A percentile compares a stretch with the other conserved stretches of the same genome.
Evolutionary conservation across 1,140 invertebrate species (phyloP).

Genomic region (Drosophila subpulchrella): DNA sequence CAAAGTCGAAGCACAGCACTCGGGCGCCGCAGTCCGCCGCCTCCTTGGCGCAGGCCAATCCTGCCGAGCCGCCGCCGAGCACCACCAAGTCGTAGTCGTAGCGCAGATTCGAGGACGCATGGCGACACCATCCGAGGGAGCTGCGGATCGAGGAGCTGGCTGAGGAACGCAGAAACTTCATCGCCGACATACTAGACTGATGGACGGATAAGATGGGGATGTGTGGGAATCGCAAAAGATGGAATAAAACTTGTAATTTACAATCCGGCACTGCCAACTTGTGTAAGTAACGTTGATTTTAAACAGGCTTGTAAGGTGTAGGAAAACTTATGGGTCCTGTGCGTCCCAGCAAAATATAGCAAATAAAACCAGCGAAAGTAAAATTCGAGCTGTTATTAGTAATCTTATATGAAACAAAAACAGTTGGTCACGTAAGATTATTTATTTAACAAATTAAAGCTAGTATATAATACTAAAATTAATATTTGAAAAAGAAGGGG

Average conservation of each 20-base stretch:
- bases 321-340: too few species aligned
- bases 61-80: slow-evolving; percentile 97
- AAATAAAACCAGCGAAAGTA: too few species aligned
- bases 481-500: too few species aligned
- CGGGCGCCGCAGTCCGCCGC: slow-evolving; percentile 92
- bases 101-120: slow-evolving; percentile 67
- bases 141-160: background rate
- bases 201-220: background rate
- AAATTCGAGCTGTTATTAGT: too few species aligned
- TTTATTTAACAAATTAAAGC: too few species aligned
- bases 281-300: background rate
- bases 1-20: slow-evolving; percentile 96
- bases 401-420: too few species aligned
- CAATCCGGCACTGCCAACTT: slow-evolving; percentile 33
- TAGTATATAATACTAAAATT: too few species aligned
- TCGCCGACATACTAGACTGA: slow-evolving; percentile 35
- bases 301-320: background rate
- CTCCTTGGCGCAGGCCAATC: slow-evolving; percentile 96
- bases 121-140: background rate
- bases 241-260: slow-evolving; percentile 11
- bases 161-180: slow-evolving; percentile 12
- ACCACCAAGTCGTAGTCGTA: slow-evolving; percentile 95
- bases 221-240: background rate
- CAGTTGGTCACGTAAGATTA: too few species aligned
- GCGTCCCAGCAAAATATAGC: background rate